phyloP scores from a whole-genome alignment of 2,888 invertebrate species.

The Sympetrum striolatum region DNA sequence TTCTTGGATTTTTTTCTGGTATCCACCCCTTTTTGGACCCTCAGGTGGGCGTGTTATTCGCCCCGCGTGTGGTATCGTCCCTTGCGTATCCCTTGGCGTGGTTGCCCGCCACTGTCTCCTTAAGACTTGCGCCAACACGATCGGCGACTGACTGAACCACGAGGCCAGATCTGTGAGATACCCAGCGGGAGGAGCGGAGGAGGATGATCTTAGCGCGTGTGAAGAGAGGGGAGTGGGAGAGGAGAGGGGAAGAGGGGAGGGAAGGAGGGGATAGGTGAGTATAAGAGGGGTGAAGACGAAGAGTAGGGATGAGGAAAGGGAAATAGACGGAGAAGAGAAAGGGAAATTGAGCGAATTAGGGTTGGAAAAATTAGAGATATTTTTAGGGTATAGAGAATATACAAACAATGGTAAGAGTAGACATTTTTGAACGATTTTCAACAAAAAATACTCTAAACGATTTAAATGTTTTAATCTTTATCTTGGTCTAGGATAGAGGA shows the following conservation, averaged over 20 bases:
- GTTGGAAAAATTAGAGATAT: neutral
- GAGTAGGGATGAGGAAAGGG: neutral
- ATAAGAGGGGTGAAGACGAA: neutral
- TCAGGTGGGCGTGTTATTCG: neutral
- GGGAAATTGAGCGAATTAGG: neutral
- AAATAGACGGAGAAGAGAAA: neutral
- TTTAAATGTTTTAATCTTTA: no score
- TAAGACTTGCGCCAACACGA: slow-evolving; percentile 18
- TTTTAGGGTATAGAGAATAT: neutral
- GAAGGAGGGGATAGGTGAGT: neutral
- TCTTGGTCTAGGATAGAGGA: no score
- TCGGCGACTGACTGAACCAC: slow-evolving; percentile 35
- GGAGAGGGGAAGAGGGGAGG: neutral
- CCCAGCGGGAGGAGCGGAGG: neutral
- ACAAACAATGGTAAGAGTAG: no score
- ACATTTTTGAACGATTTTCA: no score
- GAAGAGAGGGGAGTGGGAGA: neutral
- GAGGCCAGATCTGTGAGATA: slow-evolving; percentile 26
- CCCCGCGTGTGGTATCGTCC: neutral
- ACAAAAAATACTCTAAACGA: no score
- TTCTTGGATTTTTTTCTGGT: no score
- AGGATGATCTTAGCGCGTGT: neutral
- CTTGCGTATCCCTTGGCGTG: neutral
- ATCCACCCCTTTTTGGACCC: neutral
- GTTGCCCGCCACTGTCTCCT: neutral